Percentiles rank a stretch among this genome's conserved stretches.
Conservation (phyloP, 2,888 invertebrate genomes). For the Cetonia aurata region DNA sequence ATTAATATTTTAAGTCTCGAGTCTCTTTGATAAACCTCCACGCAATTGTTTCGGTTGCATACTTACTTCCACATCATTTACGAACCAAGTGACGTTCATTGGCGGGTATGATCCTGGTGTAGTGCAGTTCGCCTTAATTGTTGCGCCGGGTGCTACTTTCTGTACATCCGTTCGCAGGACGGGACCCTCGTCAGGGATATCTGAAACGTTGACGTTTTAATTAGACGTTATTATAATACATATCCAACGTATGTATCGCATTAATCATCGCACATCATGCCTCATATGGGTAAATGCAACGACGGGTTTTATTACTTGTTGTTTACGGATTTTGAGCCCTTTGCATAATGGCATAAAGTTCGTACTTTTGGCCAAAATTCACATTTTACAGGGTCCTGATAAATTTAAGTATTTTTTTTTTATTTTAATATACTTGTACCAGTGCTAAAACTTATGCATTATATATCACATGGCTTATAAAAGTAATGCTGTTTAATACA, state of each 20-base stretch:
- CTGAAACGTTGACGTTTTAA: constrained; percentile 58
- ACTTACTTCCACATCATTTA: constrained; percentile 69
- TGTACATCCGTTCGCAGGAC: constrained; percentile 69
- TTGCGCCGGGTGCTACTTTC: constrained; percentile 68
- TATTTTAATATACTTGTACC: no score
- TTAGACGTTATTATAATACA: constrained; percentile 43
- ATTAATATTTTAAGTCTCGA: not conserved
- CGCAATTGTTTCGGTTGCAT: constrained; percentile 15
- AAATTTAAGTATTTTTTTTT: no score
- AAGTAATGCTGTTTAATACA: no score
- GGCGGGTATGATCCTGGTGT: constrained; percentile 71
- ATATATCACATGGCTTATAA: no score
- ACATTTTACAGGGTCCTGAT: no score
- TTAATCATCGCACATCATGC: constrained; percentile 25
- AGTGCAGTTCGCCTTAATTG: constrained; percentile 69
- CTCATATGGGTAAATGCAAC: no score
- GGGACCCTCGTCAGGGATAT: constrained; percentile 70
- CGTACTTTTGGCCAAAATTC: no score
- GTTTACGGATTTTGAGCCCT: no score
- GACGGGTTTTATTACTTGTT: no score
- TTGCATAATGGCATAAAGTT: no score
- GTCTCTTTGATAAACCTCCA: constrained; percentile 16
- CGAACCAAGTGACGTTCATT: constrained; percentile 71
- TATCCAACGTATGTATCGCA: constrained; percentile 17
- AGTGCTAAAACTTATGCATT: no score